Evolutionary conservation across 2,113 vertebrate genomes (phyloP).

Genomic region (Brachyhypopomus occidentalis): DNA sequence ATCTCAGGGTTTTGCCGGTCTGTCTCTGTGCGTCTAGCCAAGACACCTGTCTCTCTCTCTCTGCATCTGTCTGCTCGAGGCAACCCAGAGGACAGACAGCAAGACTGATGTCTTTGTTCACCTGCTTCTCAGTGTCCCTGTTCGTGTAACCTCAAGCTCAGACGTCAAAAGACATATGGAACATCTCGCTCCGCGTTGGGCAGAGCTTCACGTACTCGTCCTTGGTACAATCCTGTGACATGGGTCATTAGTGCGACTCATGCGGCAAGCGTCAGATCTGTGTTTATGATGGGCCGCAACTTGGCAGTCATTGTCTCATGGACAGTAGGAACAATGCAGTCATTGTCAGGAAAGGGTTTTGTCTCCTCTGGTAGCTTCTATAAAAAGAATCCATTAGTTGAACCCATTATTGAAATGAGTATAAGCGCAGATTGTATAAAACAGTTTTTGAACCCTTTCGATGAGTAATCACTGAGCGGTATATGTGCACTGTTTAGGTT

Average conservation of each 20-base stretch:
- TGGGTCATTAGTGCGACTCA: no score
- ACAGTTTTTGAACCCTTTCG: slow-evolving; percentile 37
- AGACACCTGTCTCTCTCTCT: not conserved
- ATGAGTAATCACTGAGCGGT: slow-evolving; percentile 41
- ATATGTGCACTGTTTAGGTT: slow-evolving; percentile 24
- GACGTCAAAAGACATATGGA: not conserved
- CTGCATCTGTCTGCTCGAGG: no score
- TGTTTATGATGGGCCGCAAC: slow-evolving; percentile 17
- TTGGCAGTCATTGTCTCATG: slow-evolving; percentile 30
- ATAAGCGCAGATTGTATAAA: slow-evolving; percentile 41
- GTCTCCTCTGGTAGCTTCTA: slow-evolving; percentile 10
- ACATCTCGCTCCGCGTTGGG: no score
- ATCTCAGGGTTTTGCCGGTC: not conserved
- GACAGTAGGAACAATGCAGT: slow-evolving; percentile 19
- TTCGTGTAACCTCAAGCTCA: not conserved
- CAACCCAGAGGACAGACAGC: not conserved
- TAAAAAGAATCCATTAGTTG: slow-evolving; percentile 42
- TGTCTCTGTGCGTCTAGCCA: no score
- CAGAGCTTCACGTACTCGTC: no score
- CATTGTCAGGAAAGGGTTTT: slow-evolving; percentile 33
- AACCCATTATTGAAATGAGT: slow-evolving; percentile 38
- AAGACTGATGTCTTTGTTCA: not conserved
- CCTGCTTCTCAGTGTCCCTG: not conserved
- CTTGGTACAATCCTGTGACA: no score
- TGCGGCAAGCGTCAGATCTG: slow-evolving; percentile 5